Conservation (phyloP, 2,113 vertebrate genomes). For the Piaya cayana region DNA sequence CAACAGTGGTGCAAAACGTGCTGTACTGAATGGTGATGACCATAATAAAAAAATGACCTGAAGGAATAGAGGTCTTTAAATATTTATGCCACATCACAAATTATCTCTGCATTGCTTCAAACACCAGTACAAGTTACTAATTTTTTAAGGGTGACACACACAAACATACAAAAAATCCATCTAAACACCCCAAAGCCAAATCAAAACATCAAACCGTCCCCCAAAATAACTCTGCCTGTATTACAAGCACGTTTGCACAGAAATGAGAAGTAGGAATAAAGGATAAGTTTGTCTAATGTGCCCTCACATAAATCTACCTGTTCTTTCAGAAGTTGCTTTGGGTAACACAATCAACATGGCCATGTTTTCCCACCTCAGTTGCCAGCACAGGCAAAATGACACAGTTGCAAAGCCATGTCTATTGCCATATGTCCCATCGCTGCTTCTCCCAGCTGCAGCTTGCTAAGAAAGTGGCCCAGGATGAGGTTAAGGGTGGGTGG, state of each 20-base stretch:
- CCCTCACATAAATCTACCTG: background rate
- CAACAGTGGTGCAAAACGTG: accelerated
- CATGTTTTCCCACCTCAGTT: accelerated
- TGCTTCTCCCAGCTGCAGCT: background rate
- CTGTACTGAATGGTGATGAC: background rate
- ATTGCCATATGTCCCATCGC: background rate
- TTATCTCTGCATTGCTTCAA: background rate
- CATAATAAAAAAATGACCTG: constrained; percentile 20
- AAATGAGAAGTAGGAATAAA: background rate
- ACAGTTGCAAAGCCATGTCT: background rate
- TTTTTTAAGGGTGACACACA: background rate
- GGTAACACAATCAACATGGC: background rate
- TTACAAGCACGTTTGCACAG: background rate
- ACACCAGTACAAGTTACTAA: background rate
- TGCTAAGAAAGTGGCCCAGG: background rate
- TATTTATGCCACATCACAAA: constrained; percentile 26
- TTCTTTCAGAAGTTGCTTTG: background rate
- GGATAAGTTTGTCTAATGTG: background rate
- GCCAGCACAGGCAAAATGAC: background rate
- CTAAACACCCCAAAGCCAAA: background rate
- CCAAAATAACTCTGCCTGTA: background rate
- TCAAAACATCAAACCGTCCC: background rate
- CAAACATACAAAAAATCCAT: background rate
- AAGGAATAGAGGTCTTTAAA: constrained; percentile 21
- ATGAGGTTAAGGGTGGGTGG: background rate